A percentile compares a stretch with the other conserved stretches of the same genome.
phyloP scores from a whole-genome alignment of 2,888 invertebrate species.

The Campoplex nolae region DNA sequence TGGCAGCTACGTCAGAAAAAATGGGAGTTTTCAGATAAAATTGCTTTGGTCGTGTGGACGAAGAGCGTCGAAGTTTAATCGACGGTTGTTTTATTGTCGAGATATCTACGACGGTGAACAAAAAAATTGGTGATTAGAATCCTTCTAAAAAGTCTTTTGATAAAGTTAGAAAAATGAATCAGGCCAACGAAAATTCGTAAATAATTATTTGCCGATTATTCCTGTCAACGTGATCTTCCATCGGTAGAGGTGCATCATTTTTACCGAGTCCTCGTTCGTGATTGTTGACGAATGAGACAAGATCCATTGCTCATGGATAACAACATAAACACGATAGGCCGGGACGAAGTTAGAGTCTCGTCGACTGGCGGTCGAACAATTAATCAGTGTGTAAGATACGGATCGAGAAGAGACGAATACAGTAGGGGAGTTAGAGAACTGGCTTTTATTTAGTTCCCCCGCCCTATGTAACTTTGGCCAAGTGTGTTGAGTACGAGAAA shows the following conservation, averaged over 20 bases:
- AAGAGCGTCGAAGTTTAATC: conserved; percentile 73
- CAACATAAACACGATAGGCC: background rate
- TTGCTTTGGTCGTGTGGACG: conserved; percentile 33
- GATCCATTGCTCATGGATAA: conserved; percentile 60
- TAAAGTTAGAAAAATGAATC: conserved; percentile 71
- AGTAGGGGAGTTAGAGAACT: conserved; percentile 3
- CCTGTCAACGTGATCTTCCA: background rate
- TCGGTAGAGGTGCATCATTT: background rate
- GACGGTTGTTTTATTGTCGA: conserved; percentile 75
- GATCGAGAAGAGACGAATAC: conserved; percentile 54
- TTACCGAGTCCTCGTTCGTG: conserved; percentile 8
- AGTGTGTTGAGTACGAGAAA: background rate
- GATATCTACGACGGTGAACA: conserved; percentile 72
- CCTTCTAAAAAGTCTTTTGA: conserved; percentile 42
- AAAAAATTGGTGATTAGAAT: conserved; percentile 39
- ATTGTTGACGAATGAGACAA: conserved; percentile 43
- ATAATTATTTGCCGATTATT: conserved; percentile 5
- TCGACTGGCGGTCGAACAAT: conserved; percentile 69
- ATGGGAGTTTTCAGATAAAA: background rate
- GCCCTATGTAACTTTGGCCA: background rate
- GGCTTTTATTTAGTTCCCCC: conserved; percentile 7
- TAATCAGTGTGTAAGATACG: conserved; percentile 70
- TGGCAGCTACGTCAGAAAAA: background rate
- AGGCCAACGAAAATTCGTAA: conserved; percentile 68
- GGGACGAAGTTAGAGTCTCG: conserved; percentile 31